Evolutionary conservation across 2,797 vertebrate genomes (phyloP), one percentile per base, ranked within the genome.

Genomic region (Emys orbicularis): DNA sequence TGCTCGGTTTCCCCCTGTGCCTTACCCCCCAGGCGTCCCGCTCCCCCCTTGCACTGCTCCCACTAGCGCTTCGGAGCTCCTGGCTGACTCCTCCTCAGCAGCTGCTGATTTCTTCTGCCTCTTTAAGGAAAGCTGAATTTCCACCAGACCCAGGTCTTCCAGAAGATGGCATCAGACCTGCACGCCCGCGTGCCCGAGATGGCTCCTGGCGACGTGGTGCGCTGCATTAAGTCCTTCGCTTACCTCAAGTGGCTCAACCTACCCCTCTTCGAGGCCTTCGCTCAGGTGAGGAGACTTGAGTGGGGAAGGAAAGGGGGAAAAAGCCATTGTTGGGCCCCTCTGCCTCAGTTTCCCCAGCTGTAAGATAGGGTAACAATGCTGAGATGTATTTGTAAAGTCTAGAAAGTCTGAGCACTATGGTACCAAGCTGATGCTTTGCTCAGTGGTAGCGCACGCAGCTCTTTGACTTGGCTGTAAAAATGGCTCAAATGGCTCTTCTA

Each of bases 201-300:
- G 93, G 96, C 88, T 0, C 44, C 98, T 0, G 0, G 53, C 0
- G 98, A 99, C 5, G 97, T 99, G 88, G 97, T 97, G 1, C 98
- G 98, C 57, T 99, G 98, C 15, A 68, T 98, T 81, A 98, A 99
- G 81, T 99, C 99, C 65, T 98, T 99, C 3, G 98, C 99, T 79
- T 98, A 99, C 90, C 99, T 99, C 88, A 99, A 99, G 91, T 99
- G 99, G 99, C 98, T 99, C 74, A 98, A 98, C 94, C 80, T 99
- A 25, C 99, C 99, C 4, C 98, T 99, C 7, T 99, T 99, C 57
- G 99, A 99, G 96, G 98, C 98, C 95, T 98, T 99, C 18, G 93
- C 98, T 0, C 98, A 99, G 99, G 99, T 99, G 79, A 97, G 96
- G 89, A 29, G 12, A 68, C 37, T 21, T 37, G 9, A 21, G 34